phyloP scores from a whole-genome alignment of 2,888 invertebrate species.

The Calliopum simillimum region DNA sequence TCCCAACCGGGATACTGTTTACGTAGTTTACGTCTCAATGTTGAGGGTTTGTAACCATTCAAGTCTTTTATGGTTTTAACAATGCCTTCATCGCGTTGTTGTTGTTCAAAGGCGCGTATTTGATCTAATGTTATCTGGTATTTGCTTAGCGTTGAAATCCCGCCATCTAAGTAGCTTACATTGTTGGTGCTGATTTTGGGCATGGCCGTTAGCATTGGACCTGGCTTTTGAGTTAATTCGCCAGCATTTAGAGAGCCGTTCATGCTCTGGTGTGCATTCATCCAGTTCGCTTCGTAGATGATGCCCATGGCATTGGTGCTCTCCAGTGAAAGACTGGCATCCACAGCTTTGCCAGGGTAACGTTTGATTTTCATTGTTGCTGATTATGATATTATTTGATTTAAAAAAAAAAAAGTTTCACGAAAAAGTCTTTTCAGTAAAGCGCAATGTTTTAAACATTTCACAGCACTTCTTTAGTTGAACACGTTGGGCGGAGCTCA shows the following conservation, averaged over 20 bases:
- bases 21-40: slow-evolving; percentile 70
- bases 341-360: slow-evolving; percentile 86
- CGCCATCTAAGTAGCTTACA: slow-evolving; percentile 57
- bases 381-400: slow-evolving; percentile 36
- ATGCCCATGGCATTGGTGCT: slow-evolving; percentile 79
- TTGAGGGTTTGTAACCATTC: slow-evolving; percentile 74
- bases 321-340: slow-evolving; percentile 76
- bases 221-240: slow-evolving; percentile 3
- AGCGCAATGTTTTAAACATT: slow-evolving; percentile 9
- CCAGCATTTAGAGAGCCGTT: slow-evolving; percentile 31
- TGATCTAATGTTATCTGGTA: slow-evolving; percentile 71
- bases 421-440: neutral
- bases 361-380: slow-evolving; percentile 82
- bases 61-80: slow-evolving; percentile 73
- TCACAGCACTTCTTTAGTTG: slow-evolving; percentile 15
- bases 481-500: slow-evolving; percentile 48
- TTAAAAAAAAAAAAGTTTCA: slow-evolving; percentile 10
- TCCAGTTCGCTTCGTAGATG: slow-evolving; percentile 88
- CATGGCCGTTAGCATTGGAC: slow-evolving; percentile 11
- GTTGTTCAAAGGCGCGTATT: slow-evolving; percentile 70
- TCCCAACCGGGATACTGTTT: slow-evolving; percentile 72
- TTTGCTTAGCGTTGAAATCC: slow-evolving; percentile 69
- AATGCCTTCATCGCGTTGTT: slow-evolving; percentile 60
- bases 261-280: slow-evolving; percentile 71
- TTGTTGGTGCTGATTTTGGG: slow-evolving; percentile 33